Conservation (phyloP, 2,113 vertebrate species). For the Peromyscus leucopus region DNA sequence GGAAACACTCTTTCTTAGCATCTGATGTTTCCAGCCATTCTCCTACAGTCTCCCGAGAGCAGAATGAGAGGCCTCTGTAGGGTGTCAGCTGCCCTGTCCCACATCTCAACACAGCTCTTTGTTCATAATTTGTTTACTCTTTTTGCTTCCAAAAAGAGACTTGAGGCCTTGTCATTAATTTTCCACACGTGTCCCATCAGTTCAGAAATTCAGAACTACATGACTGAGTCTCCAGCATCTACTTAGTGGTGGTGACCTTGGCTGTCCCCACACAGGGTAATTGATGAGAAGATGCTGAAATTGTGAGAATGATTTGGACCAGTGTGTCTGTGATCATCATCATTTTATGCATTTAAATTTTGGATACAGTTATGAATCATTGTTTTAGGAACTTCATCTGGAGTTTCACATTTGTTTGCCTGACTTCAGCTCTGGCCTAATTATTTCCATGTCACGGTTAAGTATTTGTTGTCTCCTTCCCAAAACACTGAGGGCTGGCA, state of each 20-base stretch:
- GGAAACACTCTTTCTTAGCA: too few species aligned
- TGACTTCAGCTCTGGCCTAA: not conserved
- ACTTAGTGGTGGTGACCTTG: not conserved
- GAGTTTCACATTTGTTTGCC: slow-evolving; percentile 7
- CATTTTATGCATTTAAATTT: not conserved
- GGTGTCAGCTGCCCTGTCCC: not conserved
- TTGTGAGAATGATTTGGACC: not conserved
- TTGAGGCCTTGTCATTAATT: not conserved
- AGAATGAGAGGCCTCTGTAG: not conserved
- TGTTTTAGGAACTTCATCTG: not conserved
- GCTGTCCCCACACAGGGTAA: not conserved
- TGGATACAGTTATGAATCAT: not conserved
- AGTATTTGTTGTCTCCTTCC: not conserved
- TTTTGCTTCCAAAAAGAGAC: slow-evolving; percentile 56
- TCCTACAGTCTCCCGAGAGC: not conserved
- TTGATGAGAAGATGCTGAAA: not conserved
- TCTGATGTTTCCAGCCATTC: not conserved
- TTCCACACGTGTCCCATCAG: not conserved
- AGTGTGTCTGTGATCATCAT: not conserved
- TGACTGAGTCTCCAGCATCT: not conserved
- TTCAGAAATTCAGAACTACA: not conserved
- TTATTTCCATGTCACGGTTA: not conserved
- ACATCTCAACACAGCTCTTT: not conserved
- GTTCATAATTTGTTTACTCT: not conserved
- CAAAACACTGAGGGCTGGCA: not conserved